A percentile compares a stretch with the other conserved stretches of the same genome.
These are phyloP conservation scores for Struthio camelus DNA, from an alignment of 2,113 vertebrate genomes.

Conservation along the genomic window DNA sequence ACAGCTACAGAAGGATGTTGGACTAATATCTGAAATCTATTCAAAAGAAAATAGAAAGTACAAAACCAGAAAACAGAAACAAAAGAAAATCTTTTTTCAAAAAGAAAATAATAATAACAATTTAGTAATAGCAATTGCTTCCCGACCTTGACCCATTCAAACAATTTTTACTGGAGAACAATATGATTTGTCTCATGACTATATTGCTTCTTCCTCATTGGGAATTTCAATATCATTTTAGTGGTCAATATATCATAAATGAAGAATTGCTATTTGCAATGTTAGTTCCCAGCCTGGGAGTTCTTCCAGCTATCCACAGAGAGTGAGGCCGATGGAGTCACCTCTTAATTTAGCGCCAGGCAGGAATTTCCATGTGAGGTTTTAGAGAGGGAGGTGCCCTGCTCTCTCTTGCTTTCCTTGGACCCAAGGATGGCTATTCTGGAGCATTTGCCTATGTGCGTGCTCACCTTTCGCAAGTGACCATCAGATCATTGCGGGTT, in stretches of 20 bases:
- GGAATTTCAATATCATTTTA: not conserved
- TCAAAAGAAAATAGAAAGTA: not conserved
- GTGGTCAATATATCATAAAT: accelerated
- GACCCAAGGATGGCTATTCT: not conserved
- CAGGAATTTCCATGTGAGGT: not conserved
- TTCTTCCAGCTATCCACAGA: not conserved
- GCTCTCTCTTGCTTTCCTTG: not conserved
- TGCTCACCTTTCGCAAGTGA: not conserved
- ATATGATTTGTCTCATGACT: accelerated
- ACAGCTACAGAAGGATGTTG: not conserved
- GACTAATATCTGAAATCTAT: not conserved
- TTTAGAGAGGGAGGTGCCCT: not conserved
- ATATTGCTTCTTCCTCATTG: not conserved
- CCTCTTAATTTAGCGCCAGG: not conserved
- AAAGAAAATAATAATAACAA: not conserved
- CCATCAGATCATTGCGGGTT: not conserved
- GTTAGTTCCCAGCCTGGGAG: not conserved
- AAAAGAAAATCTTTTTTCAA: not conserved
- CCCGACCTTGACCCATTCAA: not conserved
- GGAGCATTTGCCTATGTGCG: not conserved
- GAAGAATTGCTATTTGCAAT: not conserved
- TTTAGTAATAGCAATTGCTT: not conserved
- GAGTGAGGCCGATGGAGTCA: not conserved
- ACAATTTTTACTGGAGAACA: not conserved
- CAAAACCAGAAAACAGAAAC: not conserved